Evolutionary conservation across 2,797 vertebrate species (phyloP).

Genomic region (Hephaestus fuliginosus): DNA sequence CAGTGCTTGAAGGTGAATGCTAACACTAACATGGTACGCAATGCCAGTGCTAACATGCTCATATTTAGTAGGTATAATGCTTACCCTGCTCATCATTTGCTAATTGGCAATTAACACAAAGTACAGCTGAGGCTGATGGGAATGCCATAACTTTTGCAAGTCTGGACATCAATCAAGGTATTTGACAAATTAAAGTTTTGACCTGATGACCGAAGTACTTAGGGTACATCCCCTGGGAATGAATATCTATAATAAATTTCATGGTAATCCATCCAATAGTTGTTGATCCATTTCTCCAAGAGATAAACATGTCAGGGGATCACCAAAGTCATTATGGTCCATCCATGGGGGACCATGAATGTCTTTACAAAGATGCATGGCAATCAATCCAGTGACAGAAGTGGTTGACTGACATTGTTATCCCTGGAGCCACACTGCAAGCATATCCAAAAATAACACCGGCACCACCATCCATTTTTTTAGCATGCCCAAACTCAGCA

Average conservation of each 20-base stretch:
- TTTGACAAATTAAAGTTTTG: neutral
- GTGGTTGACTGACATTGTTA: neutral
- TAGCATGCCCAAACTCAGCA: neutral
- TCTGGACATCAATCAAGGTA: neutral
- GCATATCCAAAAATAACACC: neutral
- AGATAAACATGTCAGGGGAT: neutral
- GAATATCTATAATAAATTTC: neutral
- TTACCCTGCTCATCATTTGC: neutral
- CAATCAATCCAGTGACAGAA: neutral
- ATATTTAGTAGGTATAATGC: neutral
- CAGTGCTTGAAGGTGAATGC: neutral
- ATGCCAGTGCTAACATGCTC: neutral
- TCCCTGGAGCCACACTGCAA: neutral
- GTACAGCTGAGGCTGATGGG: neutral
- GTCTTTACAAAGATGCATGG: neutral
- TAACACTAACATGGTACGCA: neutral
- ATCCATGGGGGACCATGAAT: neutral
- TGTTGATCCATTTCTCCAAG: neutral
- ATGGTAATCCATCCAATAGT: neutral
- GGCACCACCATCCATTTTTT: slow-evolving; percentile 2
- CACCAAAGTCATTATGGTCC: neutral
- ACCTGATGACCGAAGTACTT: neutral
- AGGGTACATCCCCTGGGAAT: neutral
- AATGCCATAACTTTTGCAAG: neutral
- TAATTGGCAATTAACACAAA: neutral